Percentiles rank a stretch among this genome's conserved stretches.
These are phyloP conservation scores for Alouatta palliata DNA, from an alignment of 2,113 vertebrate species.

Conservation along the genomic window DNA sequence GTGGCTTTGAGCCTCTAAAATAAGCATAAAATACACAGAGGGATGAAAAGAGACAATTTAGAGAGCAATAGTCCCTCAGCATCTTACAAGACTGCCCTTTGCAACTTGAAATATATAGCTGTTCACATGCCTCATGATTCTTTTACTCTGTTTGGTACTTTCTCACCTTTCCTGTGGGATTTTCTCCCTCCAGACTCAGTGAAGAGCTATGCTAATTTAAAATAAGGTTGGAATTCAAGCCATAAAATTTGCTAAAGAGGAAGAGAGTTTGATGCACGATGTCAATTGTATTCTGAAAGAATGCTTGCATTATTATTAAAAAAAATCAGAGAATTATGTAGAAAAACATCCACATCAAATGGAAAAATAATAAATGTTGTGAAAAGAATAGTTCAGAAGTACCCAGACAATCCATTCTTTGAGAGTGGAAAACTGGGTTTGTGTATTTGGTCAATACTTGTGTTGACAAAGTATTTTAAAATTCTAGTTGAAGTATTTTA, in stretches of 20 bases:
- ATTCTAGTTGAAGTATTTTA: not conserved
- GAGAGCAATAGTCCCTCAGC: not conserved
- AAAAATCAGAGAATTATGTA: not conserved
- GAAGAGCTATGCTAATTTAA: not conserved
- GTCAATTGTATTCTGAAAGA: not conserved
- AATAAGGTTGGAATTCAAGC: not conserved
- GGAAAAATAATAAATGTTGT: not conserved
- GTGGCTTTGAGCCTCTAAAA: constrained; percentile 51
- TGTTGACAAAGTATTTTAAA: not conserved
- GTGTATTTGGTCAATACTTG: too few species aligned
- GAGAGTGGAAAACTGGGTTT: not conserved
- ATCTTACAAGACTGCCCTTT: not conserved
- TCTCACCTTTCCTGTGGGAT: not conserved
- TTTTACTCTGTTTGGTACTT: not conserved
- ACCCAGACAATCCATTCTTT: not conserved
- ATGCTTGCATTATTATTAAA: not conserved
- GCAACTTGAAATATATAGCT: not conserved
- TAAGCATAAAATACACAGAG: not conserved
- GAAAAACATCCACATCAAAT: not conserved
- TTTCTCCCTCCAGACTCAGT: not conserved
- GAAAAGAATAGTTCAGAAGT: not conserved
- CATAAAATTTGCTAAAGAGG: not conserved
- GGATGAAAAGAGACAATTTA: constrained; percentile 44
- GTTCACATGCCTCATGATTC: not conserved
- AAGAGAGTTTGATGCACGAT: not conserved